phyloP scores from a whole-genome alignment of 2,888 invertebrate species.

The Ophion slaviceki region DNA sequence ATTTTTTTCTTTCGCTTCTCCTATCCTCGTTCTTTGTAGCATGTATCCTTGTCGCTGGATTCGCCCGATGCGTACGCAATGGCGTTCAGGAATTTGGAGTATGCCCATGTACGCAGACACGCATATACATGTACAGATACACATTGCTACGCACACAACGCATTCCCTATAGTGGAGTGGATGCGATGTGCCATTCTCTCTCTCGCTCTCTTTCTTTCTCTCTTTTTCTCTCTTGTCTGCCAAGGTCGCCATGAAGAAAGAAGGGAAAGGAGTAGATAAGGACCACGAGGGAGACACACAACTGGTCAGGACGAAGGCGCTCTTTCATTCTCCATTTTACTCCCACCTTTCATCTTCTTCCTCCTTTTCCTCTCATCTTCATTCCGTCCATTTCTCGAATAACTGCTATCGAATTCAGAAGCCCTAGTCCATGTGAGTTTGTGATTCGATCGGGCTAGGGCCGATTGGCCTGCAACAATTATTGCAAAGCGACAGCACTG shows the following conservation, averaged over 20 bases:
- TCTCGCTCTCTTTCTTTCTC: background rate
- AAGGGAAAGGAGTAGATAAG: conserved; percentile 51
- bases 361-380: conserved; percentile 10
- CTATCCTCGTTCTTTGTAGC: conserved; percentile 31
- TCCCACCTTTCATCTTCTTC: conserved; percentile 25
- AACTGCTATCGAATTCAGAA: no score
- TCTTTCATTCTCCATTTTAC: conserved; percentile 33
- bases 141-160: conserved; percentile 35
- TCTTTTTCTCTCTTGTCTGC: conserved; percentile 39
- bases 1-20: conserved; percentile 43
- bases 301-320: conserved; percentile 42
- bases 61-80: conserved; percentile 57
- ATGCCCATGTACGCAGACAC: conserved; percentile 29
- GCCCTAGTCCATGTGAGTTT: no score
- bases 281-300: conserved; percentile 30
- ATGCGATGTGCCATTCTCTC: conserved; percentile 34
- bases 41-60: conserved; percentile 49
- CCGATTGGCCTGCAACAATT: no score
- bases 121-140: conserved; percentile 14
- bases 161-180: conserved; percentile 12
- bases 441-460: no score
- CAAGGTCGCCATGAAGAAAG: conserved; percentile 59
- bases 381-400: background rate
- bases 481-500: no score
- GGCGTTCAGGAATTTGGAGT: conserved; percentile 66